Evolutionary conservation across 2,888 invertebrate genomes (phyloP), one percentile per base, ranked within the genome.

Genomic region (Thelaira solivaga): DNA sequence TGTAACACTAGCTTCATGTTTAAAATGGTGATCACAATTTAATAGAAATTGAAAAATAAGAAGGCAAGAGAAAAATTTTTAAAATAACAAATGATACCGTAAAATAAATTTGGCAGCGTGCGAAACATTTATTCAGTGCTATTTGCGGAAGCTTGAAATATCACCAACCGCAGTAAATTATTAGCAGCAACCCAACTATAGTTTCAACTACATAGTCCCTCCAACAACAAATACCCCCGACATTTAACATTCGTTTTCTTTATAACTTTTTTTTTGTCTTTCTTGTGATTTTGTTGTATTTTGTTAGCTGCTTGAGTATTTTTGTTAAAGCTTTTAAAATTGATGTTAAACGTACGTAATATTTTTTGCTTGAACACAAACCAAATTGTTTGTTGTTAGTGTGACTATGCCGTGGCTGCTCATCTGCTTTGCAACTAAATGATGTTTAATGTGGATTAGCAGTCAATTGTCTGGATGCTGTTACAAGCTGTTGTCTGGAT

Each of bases 71-170:
- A 13, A 24, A 61, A 59, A 20, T 0, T 13, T 5, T 24, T 43
- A 53, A 71, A 36, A 4, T 22, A 65, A 57, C 64, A 57, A 65
- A 57, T 65, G 41, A 49, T 64, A 41, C 20, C 10, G 18, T 31
- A 34, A 57, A 49, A 24, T 41, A 49, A 39, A 47, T 65, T 51
- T 59, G 51, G 49, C 41, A 59, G 57, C 73, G 68, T 69, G 68
- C 45, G 45, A 69, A 74, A 69, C 39, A 61, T 67, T 67, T 53
- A 65, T 41, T 24, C 69, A 57, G 31, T 74, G 64, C 64, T 64
- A 61, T 74, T 78, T 74, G 69, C 34, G 53, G 74, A 69, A 74
- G 59, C 69, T 55, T 64, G 53, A 74, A 8, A 77, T 73, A 45
- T 47, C 74, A 74, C 34, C 51, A 69, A 39, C 59, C 31, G 16